Evolutionary conservation across 2,113 vertebrate genomes (phyloP).

Genomic region (Chrysemys picta): DNA sequence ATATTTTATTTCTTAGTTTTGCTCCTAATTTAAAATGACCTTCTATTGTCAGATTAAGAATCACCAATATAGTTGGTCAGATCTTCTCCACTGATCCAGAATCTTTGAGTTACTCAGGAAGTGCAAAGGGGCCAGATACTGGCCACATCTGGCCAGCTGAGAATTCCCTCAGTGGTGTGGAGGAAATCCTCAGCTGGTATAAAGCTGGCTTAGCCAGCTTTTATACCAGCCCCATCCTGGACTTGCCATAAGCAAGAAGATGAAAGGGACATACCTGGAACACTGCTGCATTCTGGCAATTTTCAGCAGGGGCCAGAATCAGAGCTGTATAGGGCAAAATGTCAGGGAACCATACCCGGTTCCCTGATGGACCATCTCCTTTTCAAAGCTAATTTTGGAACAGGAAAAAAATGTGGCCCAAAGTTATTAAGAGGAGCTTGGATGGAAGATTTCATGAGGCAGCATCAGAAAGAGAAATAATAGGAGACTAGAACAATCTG

Average conservation of each 20-base stretch:
- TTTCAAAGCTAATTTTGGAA: neutral
- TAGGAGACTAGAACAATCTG: neutral
- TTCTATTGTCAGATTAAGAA: conserved; percentile 22
- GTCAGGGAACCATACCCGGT: neutral
- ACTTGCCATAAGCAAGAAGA: conserved; percentile 1
- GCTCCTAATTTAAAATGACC: conserved; percentile 46
- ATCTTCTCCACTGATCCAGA: neutral
- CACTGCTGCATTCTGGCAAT: neutral
- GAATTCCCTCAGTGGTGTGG: conserved; percentile 4
- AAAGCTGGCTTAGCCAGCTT: neutral
- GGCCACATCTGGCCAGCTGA: neutral
- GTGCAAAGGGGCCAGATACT: neutral
- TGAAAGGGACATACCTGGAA: neutral
- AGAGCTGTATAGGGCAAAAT: neutral
- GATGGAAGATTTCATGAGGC: neutral
- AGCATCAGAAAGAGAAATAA: neutral
- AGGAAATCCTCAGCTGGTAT: neutral
- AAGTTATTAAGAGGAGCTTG: neutral
- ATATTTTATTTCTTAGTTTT: neutral
- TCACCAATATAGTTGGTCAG: conserved; percentile 6
- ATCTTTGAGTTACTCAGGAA: neutral
- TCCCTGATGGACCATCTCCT: neutral
- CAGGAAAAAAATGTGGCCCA: neutral
- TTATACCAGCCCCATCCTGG: neutral
- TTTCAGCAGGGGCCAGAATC: neutral